These are phyloP conservation scores for Peribatodes rhomboidaria DNA, from an alignment of 2,888 invertebrate species.

Conservation along the genomic window DNA sequence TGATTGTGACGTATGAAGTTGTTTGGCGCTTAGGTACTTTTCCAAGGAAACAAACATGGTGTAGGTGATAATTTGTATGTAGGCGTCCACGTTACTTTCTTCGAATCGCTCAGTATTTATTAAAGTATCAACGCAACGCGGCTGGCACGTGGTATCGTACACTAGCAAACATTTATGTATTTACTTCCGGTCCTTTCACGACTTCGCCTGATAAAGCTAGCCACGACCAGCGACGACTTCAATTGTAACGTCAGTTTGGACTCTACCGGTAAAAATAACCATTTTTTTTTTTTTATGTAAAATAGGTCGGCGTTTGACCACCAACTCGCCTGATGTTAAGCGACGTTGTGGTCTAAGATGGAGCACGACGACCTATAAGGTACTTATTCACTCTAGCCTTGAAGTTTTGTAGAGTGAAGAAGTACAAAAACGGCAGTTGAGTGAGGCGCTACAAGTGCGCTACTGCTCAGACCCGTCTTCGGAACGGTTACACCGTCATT, in stretches of 20 bases:
- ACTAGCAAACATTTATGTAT: constrained; percentile 55
- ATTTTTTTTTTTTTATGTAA: too few species aligned
- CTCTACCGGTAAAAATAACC: constrained; percentile 40
- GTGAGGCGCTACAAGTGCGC: too few species aligned
- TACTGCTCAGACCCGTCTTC: too few species aligned
- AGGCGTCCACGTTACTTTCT: constrained; percentile 45
- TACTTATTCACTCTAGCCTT: too few species aligned
- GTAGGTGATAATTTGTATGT: constrained; percentile 47
- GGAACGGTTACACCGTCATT: too few species aligned
- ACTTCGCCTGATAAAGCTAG: constrained; percentile 50
- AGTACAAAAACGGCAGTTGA: too few species aligned
- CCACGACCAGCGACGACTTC: constrained; percentile 33
- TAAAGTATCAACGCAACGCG: constrained; percentile 24
- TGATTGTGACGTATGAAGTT: constrained; percentile 7
- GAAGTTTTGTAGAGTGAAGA: too few species aligned
- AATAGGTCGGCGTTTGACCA: too few species aligned
- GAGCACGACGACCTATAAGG: too few species aligned
- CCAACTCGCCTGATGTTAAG: too few species aligned
- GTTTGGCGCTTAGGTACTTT: constrained; percentile 14
- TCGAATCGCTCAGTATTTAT: constrained; percentile 42
- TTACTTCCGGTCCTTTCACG: constrained; percentile 67
- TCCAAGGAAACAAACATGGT: constrained; percentile 31
- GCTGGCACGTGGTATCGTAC: constrained; percentile 48
- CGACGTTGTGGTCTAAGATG: too few species aligned
- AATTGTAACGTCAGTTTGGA: constrained; percentile 36